phyloP scores from a whole-genome alignment of 2,888 invertebrate species.

The Eupithecia abbreviata region DNA sequence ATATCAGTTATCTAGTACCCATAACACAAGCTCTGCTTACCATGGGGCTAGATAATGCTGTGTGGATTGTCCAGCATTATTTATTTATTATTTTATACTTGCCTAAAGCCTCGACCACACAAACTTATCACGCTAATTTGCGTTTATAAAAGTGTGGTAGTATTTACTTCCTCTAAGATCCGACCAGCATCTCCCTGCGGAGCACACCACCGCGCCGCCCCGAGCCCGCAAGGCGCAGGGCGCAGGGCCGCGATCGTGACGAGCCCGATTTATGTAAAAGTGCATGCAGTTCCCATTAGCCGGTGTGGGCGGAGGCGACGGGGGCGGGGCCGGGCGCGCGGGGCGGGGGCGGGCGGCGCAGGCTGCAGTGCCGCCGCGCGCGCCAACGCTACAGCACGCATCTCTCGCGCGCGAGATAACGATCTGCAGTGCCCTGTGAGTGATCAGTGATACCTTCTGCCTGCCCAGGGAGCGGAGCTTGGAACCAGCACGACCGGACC shows the following conservation, averaged over 20 bases:
- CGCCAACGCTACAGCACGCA: constrained; percentile 57
- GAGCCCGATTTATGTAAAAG: constrained; percentile 56
- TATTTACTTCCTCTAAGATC: background rate
- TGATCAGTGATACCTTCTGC: constrained; percentile 41
- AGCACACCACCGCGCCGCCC: background rate
- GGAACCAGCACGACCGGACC: background rate
- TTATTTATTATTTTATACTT: background rate
- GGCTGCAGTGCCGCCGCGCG: constrained; percentile 62
- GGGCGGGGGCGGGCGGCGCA: constrained; percentile 29
- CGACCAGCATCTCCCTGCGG: background rate
- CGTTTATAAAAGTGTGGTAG: background rate
- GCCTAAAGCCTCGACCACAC: background rate
- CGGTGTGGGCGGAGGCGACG: constrained; percentile 42
- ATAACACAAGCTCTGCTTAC: too few species aligned
- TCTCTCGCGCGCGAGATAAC: constrained; percentile 41
- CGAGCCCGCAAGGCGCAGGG: background rate
- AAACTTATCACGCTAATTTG: background rate
- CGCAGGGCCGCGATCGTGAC: constrained; percentile 27
- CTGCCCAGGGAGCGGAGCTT: background rate
- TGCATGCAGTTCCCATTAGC: constrained; percentile 55
- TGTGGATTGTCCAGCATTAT: too few species aligned
- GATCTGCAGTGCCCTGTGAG: constrained; percentile 1
- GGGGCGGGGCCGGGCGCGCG: constrained; percentile 37
- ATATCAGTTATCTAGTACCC: too few species aligned
- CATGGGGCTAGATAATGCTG: too few species aligned